Base-by-base conservation (phyloP, 2,797 vertebrate species). In the Hapalemur alaotrensis region DNA sequence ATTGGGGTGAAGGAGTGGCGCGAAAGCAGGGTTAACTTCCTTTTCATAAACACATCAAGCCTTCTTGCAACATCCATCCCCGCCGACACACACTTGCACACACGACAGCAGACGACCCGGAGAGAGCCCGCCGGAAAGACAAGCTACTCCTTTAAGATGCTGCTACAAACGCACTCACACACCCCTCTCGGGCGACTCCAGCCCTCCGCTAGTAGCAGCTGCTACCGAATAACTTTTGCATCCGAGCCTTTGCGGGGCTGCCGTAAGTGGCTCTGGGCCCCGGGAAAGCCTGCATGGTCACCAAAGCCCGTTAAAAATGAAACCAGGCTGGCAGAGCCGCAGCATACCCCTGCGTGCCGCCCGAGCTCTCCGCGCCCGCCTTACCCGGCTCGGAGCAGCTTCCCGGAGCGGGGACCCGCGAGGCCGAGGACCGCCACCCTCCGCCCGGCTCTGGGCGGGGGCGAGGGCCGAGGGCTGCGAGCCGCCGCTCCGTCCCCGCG, bases 361-460 rank as follows among this genome's bases (percentile, higher is more conserved):
- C 82, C 75, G 32, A 82, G 85, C 95, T 25, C 92, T 78, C 73
- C 87, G 79, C 54, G 91, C 63, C 57, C 63, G 91, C 89, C 97
- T 98, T 97, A 98, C 97, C 95, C 85, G 95, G 94, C 94, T 95
- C 67, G 75, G 83, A 89, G 97, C 95, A 5, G 93, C 96, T 93
- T 89, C 73, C 89, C 85, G 54, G 96, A 93, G 96, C 95, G 93
- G 32, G 76, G 88, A 81, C 93, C 89, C 84, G 30, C 75, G 90
- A 94, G 93, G 97, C 97, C 78, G 79, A 78, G 92, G 91, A 75
- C 93, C 82, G 95, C 95, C 92, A 70, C 96, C 38, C 73, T 89
- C 91, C 0, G 92, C 93, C 93, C 22, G 93, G 84, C 73, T 78
- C 93, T 15, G 97, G 92, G 89, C 67, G 79, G 91, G 95, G 84